Base-by-base conservation (phyloP, 2,888 invertebrate genomes). In the Cataglyphis cursor region DNA sequence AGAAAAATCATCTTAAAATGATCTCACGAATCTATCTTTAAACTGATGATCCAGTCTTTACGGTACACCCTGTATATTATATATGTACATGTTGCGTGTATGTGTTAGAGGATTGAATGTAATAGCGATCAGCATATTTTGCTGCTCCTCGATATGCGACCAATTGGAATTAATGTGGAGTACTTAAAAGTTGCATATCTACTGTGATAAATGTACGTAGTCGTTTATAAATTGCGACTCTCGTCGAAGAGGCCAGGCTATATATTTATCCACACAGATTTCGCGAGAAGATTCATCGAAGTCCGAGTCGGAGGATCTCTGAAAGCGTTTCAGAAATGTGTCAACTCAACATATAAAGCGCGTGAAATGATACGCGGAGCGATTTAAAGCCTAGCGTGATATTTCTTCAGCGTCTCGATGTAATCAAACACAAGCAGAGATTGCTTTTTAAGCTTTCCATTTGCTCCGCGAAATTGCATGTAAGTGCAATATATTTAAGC, bases 371-470 rank as follows among this genome's bases (percentile, higher is more conserved):
- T 35, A 61, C 28, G 31, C 8, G 18, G 48, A 6, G 18, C 31
- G 21, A 74, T 62, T 74, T 74, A 62, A 62, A 28, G 12, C 15
- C 38, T 9, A 21, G 74, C 72, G 12, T 57, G 41, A 41, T 35
- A 62, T 48, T 74, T 31, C 74, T 44, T 74, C 59, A 18, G 35
- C 41, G 35, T 8, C 3, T 4, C 31, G 9, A 31, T 18, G 35
- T 35, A 62, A 62, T 48, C 74, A 59, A 74, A 62, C 35, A 18
- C 35, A 48, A 74, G 35, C 2, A 48, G 48, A 62, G 10, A 64
- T 74, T 74, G 18, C 62, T 18, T 51, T 21, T 74, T 48, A 10
- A 74, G 74, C 48, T 74, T 12, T 12, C 35, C 62, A 18, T 74
- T 62, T 6, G 10, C 35, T 21, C 3, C 64, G n/a, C 48, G 21